phyloP scores from a whole-genome alignment of 2,888 invertebrate genomes.

The Mechanitis messenoides region DNA sequence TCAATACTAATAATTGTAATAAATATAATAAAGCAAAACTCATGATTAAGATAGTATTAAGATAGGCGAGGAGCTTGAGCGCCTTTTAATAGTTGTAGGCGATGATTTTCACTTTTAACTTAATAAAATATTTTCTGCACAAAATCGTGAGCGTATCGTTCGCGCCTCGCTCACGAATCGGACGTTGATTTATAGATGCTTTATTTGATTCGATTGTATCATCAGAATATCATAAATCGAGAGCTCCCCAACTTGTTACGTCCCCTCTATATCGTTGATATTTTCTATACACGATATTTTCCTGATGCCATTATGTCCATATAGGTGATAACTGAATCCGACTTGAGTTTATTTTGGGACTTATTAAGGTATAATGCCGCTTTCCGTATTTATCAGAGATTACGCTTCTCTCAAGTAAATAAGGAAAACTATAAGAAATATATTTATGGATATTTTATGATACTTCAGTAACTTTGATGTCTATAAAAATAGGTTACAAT shows the following conservation, averaged over 20 bases:
- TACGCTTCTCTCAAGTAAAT: conserved; percentile 13
- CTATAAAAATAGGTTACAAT: too few relatives aligned
- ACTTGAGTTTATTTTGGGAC: conserved; percentile 39
- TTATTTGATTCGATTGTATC: conserved; percentile 76
- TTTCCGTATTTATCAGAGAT: conserved; percentile 12
- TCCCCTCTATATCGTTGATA: conserved; percentile 45
- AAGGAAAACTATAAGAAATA: conserved; percentile 17
- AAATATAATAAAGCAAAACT: too few relatives aligned
- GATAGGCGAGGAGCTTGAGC: background rate
- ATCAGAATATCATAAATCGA: conserved; percentile 73
- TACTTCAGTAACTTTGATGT: too few relatives aligned
- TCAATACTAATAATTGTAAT: too few relatives aligned
- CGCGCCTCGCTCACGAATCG: conserved; percentile 54
- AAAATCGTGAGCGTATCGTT: conserved; percentile 41
- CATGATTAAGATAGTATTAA: too few relatives aligned
- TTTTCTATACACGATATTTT: conserved; percentile 53
- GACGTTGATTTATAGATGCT: conserved; percentile 73
- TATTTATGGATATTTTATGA: background rate
- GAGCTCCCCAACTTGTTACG: conserved; percentile 37
- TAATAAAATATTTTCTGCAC: conserved; percentile 1
- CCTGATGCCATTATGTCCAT: conserved; percentile 68
- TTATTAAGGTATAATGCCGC: conserved; percentile 26
- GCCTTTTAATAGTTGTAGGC: background rate
- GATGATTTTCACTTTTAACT: background rate
- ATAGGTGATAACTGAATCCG: conserved; percentile 64